Conservation (phyloP, 2,797 vertebrate species). For the Gallirallus australis region DNA sequence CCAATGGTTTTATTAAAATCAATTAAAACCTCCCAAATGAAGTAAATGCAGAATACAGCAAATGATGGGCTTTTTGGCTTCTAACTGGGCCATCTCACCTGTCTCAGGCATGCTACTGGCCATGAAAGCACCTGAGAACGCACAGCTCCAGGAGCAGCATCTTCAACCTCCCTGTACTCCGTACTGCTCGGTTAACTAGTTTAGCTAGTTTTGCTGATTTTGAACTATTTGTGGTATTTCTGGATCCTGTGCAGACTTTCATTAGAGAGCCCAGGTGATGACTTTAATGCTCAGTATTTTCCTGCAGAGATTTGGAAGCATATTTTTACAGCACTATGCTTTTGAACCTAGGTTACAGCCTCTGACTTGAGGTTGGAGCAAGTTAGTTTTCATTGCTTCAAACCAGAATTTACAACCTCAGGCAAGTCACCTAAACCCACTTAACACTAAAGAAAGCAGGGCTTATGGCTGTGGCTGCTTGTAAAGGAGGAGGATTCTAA, state of each 20-base stretch:
- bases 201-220: neutral
- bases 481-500: neutral
- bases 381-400: neutral
- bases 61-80: neutral
- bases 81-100: neutral
- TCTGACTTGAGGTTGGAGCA: neutral
- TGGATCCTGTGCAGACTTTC: neutral
- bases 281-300: neutral
- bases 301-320: neutral
- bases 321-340: neutral
- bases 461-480: neutral
- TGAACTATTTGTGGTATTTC: neutral
- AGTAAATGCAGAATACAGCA: neutral
- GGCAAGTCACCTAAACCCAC: neutral
- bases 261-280: neutral
- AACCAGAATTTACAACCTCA: neutral
- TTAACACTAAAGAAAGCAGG: neutral
- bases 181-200: neutral
- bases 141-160: neutral
- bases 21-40: neutral
- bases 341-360: neutral
- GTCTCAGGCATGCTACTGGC: neutral
- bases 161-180: neutral
- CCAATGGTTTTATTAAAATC: neutral
- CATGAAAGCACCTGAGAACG: neutral